Percentiles rank a stretch among this genome's conserved stretches.
Evolutionary conservation across 2,113 vertebrate species (phyloP).

Genomic region (Romanogobio albipinnatus): DNA sequence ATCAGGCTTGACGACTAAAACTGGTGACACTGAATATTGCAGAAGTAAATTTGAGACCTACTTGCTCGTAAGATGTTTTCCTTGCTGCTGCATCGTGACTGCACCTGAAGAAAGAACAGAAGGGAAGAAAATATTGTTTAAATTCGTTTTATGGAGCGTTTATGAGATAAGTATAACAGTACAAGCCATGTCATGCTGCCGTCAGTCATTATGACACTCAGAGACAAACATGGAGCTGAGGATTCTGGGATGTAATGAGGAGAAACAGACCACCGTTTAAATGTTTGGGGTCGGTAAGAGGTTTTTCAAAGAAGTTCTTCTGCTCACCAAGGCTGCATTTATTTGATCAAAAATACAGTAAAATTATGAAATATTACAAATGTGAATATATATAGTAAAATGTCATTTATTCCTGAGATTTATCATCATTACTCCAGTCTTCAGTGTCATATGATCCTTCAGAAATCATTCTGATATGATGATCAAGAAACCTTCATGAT

Average conservation of each 20-base stretch:
- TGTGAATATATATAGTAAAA: background rate
- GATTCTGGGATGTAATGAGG: slow-evolving; percentile 54
- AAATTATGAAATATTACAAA: background rate
- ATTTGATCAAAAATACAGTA: background rate
- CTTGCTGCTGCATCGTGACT: slow-evolving; percentile 99
- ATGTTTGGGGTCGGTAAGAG: background rate
- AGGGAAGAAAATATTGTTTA: background rate
- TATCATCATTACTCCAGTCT: background rate
- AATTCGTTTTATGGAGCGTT: background rate
- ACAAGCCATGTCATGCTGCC: slow-evolving; percentile 31
- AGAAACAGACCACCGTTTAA: slow-evolving; percentile 26
- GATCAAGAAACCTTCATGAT: background rate
- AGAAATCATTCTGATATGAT: background rate
- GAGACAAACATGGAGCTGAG: slow-evolving; percentile 45
- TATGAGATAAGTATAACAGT: slow-evolving; percentile 56
- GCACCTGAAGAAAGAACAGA: slow-evolving; percentile 85
- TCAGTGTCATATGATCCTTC: background rate
- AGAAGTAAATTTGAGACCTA: slow-evolving; percentile 74
- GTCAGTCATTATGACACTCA: slow-evolving; percentile 32
- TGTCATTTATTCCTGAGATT: background rate
- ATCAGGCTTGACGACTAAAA: background rate
- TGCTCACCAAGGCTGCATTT: background rate
- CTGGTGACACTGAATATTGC: background rate
- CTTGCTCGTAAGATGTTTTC: slow-evolving; percentile 99
- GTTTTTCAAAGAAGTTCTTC: background rate